Base-by-base conservation (phyloP, 2,113 vertebrate genomes). In the Pelecanoides urinatrix region DNA sequence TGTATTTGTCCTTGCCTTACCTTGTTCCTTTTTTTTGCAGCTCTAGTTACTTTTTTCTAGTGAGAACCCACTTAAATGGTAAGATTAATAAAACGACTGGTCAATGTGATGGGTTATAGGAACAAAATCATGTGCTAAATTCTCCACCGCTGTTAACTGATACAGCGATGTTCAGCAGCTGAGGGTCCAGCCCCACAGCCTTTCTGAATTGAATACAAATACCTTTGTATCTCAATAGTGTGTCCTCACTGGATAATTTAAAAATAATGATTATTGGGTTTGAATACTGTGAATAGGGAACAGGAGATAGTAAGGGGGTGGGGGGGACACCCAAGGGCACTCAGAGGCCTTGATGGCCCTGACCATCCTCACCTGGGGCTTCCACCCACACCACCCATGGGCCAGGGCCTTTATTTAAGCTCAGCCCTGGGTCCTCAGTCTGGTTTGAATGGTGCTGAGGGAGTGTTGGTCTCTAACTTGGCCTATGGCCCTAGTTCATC, bases 1-100 rank as follows among this genome's bases (percentile, higher is more conserved):
- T 92, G 74, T 67, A 91, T 96, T 97, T 98, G 95, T 97, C 96
- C 94, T 97, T 98, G 83, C 70, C 80, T 97, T 97, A 95, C 88
- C 88, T 97, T 95, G 62, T 34, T 84, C 90, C 52, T 76, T 78
- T 94, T 88, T 88, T 94, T 95, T 91, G 92, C 89, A 96, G 79
- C 40, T 92, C 92, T n/a, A 88, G 45, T 77, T 94, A 89, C 38
- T 59, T 92, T 95, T 91, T 90, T 75, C 34, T 62, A 88, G 32
- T 77, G 87, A 82, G 49, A 87, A 59, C 40, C 88, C 65, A 82
- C 96, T 96, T 95, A 90, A 96, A 94, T 87, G 30, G 79, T 96
- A 53, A 50, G 65, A 87, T 67, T 88, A 92, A 94, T 88, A 97
- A 95, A 93, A 86, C 63, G 68, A 53, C 56, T 87, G 82, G 93